These are phyloP conservation scores for Parazoanthus swiftii DNA, from an alignment of 92 coral and sea anemone species.

Conservation along the genomic window DNA sequence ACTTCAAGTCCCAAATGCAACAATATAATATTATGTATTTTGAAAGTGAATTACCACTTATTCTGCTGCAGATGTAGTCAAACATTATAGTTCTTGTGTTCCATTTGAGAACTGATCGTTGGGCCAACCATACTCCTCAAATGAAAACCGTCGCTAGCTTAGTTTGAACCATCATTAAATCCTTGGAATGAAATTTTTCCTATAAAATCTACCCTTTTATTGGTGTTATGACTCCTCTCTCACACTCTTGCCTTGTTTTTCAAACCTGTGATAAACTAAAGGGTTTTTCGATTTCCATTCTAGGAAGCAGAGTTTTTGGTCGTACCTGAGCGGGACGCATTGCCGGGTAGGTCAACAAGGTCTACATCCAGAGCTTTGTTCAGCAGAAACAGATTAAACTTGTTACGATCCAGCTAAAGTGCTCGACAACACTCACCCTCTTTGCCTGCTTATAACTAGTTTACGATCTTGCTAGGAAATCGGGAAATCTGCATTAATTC, in stretches of 20 bases:
- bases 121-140: neutral
- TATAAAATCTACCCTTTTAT: neutral
- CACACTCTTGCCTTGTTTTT: neutral
- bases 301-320: conserved; percentile 24
- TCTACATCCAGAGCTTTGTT: neutral
- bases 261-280: neutral
- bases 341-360: conserved; percentile 10
- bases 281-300: neutral
- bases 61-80: too few species aligned
- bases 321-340: conserved; percentile 13
- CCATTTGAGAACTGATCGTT: neutral
- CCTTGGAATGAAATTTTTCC: neutral
- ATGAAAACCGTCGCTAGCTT: too few species aligned
- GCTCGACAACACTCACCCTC: too few species aligned
- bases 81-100: neutral
- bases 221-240: neutral
- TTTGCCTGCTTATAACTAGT: too few species aligned
- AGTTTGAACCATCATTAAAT: neutral
- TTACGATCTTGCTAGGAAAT: too few species aligned
- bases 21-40: too few species aligned
- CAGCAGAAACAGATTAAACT: neutral
- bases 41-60: too few species aligned
- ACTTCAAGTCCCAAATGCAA: too few species aligned
- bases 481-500: too few species aligned
- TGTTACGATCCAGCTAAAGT: neutral